phyloP scores from a whole-genome alignment of 2,797 vertebrate genomes.

The Myotis pilosus region DNA sequence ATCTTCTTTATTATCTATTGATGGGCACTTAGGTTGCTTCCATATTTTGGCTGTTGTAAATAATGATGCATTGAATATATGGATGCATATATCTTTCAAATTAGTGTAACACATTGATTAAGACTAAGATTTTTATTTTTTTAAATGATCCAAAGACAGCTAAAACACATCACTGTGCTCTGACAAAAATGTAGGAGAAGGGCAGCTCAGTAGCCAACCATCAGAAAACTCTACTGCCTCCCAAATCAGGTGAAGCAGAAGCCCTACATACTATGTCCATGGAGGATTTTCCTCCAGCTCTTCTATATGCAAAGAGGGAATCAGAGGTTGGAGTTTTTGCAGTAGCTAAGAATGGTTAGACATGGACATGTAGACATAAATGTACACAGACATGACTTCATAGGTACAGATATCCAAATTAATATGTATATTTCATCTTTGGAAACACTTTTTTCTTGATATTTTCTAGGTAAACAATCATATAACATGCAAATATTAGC shows the following conservation, averaged over 20 bases:
- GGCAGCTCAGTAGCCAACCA: background rate
- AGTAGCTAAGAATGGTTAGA: background rate
- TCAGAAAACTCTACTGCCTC: background rate
- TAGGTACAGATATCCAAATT: background rate
- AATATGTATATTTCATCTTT: background rate
- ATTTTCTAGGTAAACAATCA: background rate
- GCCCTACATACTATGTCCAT: rapidly evolving
- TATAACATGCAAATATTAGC: background rate
- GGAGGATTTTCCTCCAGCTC: background rate
- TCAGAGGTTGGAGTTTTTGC: too few species aligned
- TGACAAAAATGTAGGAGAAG: background rate
- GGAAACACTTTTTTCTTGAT: background rate
- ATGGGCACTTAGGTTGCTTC: too few species aligned
- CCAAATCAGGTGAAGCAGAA: background rate
- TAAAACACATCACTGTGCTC: background rate
- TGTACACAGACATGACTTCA: background rate
- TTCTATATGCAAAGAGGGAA: background rate
- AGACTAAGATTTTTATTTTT: background rate
- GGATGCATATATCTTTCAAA: background rate
- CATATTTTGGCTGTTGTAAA: too few species aligned
- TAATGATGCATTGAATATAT: too few species aligned
- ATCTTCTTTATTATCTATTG: too few species aligned
- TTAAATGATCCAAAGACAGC: background rate
- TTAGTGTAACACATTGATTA: background rate
- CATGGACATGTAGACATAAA: background rate